Evolutionary conservation across 2,888 invertebrate species (phyloP), one percentile per base, ranked within the genome.

Genomic region (Charanyca ferruginea): DNA sequence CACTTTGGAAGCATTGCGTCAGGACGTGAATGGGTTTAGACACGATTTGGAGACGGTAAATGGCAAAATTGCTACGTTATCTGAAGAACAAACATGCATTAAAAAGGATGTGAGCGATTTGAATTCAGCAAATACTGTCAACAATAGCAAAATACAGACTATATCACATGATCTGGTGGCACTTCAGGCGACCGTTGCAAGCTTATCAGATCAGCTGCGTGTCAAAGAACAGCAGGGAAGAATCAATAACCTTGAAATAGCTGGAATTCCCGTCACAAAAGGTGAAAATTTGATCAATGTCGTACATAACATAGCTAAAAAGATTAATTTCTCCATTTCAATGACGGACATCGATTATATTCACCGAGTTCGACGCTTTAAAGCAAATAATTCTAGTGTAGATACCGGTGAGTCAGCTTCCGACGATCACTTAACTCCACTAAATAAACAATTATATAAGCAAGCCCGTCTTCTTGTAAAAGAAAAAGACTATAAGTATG

Each of bases 161-260:
- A 23, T 47, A 47, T 47, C 23, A 25, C 47, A 47, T 6, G 47
- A 47, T 7, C 16, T 47, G 2, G 4, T 25, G 16, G 47, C 16
- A 7, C 47, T 47, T 47, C 47, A 47, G 47, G 7, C 47, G 23
- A 47, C 47, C 47, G 42, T 42, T 42, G 42, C 42, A 42, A 42
- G 5, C 42, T 42, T 42, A 42, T 42, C 42, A 2, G 47, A 47
- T 25, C 47, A 47, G 23, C 23, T 47, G 2, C 47, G 25, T 47
- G 13, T 47, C 47, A 47, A 25, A 18, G 49, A 49, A 20, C 45
- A 45, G 23, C 23, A 49, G n/a, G 49, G 28, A 7, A 32, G 28
- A 32, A 32, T 49, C n/a, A 49, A 49, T 49, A 49, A 49, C 49
- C 23, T 45, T 11, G 45, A 45, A 23, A 45, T 45, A 45, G 3